Evolutionary conservation across 1,140 invertebrate genomes (phyloP).

Genomic region (Periplaneta americana): DNA sequence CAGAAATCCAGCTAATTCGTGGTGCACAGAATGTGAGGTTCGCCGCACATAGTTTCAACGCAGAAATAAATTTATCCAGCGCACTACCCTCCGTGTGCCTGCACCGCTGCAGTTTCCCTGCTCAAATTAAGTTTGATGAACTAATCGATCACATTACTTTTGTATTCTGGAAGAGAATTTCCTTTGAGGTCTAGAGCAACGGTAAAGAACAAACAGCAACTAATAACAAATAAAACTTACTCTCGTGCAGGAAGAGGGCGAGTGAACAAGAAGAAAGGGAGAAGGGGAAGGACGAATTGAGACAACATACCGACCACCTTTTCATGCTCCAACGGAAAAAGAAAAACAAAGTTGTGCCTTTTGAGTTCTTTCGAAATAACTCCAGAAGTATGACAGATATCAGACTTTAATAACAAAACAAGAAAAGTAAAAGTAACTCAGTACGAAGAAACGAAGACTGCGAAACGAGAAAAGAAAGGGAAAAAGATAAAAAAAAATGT

Average conservation of each 20-base stretch:
- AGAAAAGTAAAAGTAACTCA: neutral
- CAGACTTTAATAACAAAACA: neutral
- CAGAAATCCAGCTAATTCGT: too few relatives aligned
- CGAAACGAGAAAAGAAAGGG: neutral
- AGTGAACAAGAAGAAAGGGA: neutral
- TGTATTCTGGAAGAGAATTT: neutral
- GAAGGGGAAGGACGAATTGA: neutral
- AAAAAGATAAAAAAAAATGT: too few relatives aligned
- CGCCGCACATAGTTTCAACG: too few relatives aligned
- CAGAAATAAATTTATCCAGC: too few relatives aligned
- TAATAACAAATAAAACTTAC: neutral
- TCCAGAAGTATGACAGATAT: neutral
- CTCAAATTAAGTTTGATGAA: neutral
- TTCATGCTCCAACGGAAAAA: neutral
- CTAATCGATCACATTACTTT: neutral
- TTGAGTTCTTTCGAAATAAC: neutral
- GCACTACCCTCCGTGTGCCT: too few relatives aligned
- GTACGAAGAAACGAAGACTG: neutral
- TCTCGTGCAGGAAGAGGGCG: neutral
- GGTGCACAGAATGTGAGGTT: too few relatives aligned
- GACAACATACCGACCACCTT: neutral
- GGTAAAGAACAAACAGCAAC: neutral
- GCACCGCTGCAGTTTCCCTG: neutral
- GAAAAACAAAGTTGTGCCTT: neutral
- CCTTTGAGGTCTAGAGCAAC: neutral